These are phyloP conservation scores for Pangasianodon gigas DNA, from an alignment of 2,113 vertebrate species.

Conservation along the genomic window DNA sequence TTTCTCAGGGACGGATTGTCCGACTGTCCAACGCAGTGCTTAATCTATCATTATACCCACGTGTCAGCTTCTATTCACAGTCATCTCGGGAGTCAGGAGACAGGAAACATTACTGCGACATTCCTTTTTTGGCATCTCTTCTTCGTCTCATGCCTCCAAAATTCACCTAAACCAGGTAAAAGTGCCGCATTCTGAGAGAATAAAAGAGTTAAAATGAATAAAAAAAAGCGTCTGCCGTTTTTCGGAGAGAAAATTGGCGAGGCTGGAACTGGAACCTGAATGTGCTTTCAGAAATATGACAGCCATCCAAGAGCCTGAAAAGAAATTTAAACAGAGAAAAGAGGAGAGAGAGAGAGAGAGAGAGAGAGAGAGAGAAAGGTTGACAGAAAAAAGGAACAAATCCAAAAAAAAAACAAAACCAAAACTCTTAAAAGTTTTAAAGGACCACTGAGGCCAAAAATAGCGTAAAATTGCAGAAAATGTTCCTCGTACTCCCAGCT, in stretches of 20 bases:
- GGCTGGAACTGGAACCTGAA: conserved; percentile 29
- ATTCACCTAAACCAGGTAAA: not conserved
- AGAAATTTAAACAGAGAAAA: conserved; percentile 48
- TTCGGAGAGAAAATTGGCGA: conserved; percentile 33
- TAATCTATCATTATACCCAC: not conserved
- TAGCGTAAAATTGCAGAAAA: not conserved
- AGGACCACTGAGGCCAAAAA: not conserved
- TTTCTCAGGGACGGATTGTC: not conserved
- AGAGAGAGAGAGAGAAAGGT: not conserved
- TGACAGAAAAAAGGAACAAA: not conserved
- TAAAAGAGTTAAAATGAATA: not conserved
- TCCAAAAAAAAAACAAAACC: not conserved
- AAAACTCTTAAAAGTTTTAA: not conserved
- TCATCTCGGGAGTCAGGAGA: not conserved
- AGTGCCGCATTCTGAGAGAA: not conserved
- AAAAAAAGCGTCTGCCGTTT: not conserved
- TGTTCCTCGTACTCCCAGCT: not conserved
- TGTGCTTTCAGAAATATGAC: conserved; percentile 36
- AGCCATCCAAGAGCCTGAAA: conserved; percentile 31
- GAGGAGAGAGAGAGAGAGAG: not conserved
- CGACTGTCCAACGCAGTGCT: not conserved
- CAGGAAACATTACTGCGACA: not conserved
- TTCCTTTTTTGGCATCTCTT: not conserved
- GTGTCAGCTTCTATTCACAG: not conserved
- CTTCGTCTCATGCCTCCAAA: not conserved